Percentiles rank a stretch among this genome's conserved stretches.
These are phyloP conservation scores for Eumeta japonica DNA, from an alignment of 1,140 invertebrate genomes.

Conservation along the genomic window DNA sequence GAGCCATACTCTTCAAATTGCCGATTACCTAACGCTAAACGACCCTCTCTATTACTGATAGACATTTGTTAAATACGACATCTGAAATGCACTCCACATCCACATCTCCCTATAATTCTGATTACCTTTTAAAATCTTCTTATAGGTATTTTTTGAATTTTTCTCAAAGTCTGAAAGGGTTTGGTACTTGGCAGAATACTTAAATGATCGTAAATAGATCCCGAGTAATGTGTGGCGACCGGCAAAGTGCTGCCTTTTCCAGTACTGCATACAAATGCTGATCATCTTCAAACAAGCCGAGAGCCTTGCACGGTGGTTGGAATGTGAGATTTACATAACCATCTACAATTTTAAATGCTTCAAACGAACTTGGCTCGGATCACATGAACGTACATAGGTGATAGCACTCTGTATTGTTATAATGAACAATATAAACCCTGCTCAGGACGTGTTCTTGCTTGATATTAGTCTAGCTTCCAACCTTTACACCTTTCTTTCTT, in stretches of 20 bases:
- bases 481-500: slow-evolving; percentile 13
- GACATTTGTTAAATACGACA: neutral
- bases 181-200: neutral
- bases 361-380: no score
- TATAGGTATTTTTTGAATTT: neutral
- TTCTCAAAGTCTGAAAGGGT: neutral
- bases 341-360: slow-evolving; percentile 34
- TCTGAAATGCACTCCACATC: neutral
- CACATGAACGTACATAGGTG: no score
- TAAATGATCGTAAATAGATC: neutral
- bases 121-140: neutral
- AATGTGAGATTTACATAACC: no score
- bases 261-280: slow-evolving; percentile 29
- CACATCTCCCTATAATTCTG: no score
- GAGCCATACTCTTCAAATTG: neutral
- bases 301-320: slow-evolving; percentile 32
- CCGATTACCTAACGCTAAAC: no score
- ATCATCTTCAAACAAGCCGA: slow-evolving; percentile 34
- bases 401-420: slow-evolving; percentile 36
- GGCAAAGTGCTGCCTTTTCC: slow-evolving; percentile 18
- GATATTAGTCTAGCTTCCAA: slow-evolving; percentile 20
- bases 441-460: slow-evolving; percentile 23
- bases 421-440: slow-evolving; percentile 37
- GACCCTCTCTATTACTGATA: no score
- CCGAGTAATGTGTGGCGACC: neutral